These are phyloP conservation scores for Macropodus opercularis DNA, from an alignment of 2,797 vertebrate species.

Conservation along the genomic window DNA sequence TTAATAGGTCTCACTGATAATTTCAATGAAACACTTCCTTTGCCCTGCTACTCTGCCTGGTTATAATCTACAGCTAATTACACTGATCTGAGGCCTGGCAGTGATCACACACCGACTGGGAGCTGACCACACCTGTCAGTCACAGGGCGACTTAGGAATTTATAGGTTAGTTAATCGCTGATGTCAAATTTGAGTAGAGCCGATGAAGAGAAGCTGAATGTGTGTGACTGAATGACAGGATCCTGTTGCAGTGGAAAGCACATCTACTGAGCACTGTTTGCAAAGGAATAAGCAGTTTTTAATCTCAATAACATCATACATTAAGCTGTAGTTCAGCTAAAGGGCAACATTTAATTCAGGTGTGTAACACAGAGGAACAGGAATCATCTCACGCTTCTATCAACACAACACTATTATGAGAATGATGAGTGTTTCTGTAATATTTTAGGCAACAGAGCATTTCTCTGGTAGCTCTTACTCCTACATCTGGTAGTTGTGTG, in stretches of 20 bases:
- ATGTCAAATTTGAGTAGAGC: conserved; percentile 15
- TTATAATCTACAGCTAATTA: conserved; percentile 76
- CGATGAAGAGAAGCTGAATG: neutral
- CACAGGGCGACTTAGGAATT: conserved; percentile 29
- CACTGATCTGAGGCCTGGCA: conserved; percentile 76
- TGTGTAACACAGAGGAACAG: too few relatives aligned
- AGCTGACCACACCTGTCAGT: conserved; percentile 68
- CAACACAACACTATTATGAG: too few relatives aligned
- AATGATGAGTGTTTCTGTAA: too few relatives aligned
- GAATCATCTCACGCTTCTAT: too few relatives aligned
- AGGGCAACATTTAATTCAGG: too few relatives aligned
- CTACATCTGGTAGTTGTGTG: too few relatives aligned
- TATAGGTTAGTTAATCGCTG: conserved; percentile 30
- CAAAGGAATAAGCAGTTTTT: too few relatives aligned
- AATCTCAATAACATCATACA: too few relatives aligned
- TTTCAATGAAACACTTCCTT: conserved; percentile 87
- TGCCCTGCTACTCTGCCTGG: conserved; percentile 45
- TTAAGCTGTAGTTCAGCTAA: too few relatives aligned
- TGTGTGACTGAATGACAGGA: neutral
- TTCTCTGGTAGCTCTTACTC: too few relatives aligned
- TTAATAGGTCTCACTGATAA: conserved; percentile 86
- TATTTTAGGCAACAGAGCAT: too few relatives aligned
- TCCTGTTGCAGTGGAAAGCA: neutral
- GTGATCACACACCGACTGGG: conserved; percentile 42
- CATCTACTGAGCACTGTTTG: neutral